Base-by-base conservation (phyloP, 2,797 vertebrate species). In the Todus mexicanus region DNA sequence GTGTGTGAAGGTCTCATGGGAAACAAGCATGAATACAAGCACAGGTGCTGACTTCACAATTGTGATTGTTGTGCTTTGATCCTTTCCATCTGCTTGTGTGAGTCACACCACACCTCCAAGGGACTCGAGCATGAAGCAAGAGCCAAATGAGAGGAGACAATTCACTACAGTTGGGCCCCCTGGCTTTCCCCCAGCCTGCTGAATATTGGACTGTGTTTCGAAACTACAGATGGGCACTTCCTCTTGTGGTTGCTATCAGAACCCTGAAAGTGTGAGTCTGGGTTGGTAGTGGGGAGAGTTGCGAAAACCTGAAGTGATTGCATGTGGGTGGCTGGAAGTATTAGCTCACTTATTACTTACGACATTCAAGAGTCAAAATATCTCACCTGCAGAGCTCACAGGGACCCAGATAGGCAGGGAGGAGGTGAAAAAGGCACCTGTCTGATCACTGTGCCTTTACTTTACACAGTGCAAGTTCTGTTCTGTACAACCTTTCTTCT, bases 201-300 rank as follows among this genome's bases (percentile, higher is more conserved):
- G 61, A 75, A 27, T 27, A 11, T 48, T 54, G 77, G 80, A 7
- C 14, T 88, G 81, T 23, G 33, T 61, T 76, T 74, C 70, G 84
- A 40, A 63, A 61, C 33, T 35, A 72, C 0, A 1, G 12, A 14
- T 43, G 31, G 12, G 10, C 0, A 0, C 27, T 78, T 93, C 25
- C 40, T 54, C 19, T 69, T 5, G 0, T 48, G 50, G 11, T 47
- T 77, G 40, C 35, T 43, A 2, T 3, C 3, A 45, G 45, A 77
- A 25, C 66, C 37, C 69, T 53, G 33, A 18, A 78, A 57, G 20
- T 8, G 17, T 29, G 50, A 42, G 26, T 35, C 45, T 20, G 33
- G 20, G 7, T 27, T 22, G 51, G 19, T 37, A 59, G 13, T 12
- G 26, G 37, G 59, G n/a, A 61, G 35, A 38, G 29, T 16, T 66